Conservation (phyloP, 2,888 invertebrate genomes). For the Chirona hameri region DNA sequence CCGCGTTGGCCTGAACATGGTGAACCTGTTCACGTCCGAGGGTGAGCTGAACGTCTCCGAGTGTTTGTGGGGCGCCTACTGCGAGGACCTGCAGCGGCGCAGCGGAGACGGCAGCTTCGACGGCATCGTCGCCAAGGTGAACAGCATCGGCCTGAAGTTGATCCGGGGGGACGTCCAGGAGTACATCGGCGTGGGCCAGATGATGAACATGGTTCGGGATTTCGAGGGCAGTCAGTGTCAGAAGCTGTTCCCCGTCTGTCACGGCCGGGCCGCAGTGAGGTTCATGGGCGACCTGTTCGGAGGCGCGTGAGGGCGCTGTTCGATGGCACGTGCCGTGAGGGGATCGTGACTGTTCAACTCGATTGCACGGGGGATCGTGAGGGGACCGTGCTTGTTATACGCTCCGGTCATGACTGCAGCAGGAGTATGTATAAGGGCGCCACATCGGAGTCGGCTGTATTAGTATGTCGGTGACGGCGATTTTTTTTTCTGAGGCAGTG, state of each 20-base stretch:
- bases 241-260: background rate
- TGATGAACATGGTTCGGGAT: background rate
- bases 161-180: background rate
- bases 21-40: background rate
- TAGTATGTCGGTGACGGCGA: no score
- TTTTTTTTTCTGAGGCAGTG: no score
- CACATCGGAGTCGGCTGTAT: no score
- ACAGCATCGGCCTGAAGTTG: slow-evolving; percentile 13
- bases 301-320: background rate
- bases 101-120: background rate
- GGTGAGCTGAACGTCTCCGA: background rate
- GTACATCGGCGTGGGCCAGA: slow-evolving; percentile 22
- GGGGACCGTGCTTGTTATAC: no score
- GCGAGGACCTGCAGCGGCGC: slow-evolving; percentile 11
- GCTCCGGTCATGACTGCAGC: no score
- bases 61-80: slow-evolving; percentile 23
- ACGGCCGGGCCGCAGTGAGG: background rate
- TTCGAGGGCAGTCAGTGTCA: background rate
- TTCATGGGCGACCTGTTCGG: background rate
- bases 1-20: background rate
- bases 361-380: no score
- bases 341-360: no score
- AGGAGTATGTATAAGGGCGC: no score
- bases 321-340: no score
- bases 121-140: slow-evolving; percentile 10